Percentiles rank a stretch among this genome's conserved stretches.
These are phyloP conservation scores for Melanostoma scalare DNA, from an alignment of 2,888 invertebrate genomes.

Conservation along the genomic window DNA sequence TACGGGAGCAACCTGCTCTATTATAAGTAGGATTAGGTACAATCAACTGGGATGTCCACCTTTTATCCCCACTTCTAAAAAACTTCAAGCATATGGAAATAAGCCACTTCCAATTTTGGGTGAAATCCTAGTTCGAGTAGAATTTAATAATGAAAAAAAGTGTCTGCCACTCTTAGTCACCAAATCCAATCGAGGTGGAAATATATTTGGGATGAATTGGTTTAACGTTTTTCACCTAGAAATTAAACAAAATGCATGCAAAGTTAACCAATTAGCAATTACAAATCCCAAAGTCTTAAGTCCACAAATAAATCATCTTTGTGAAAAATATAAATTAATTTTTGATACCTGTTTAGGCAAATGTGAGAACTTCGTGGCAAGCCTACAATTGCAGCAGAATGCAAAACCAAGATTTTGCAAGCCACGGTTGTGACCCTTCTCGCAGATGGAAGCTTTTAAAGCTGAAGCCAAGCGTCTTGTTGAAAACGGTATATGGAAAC, in stretches of 20 bases:
- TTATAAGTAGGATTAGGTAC: constrained; percentile 30
- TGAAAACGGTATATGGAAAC: constrained; percentile 57
- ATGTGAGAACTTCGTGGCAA: constrained; percentile 51
- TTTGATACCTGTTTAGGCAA: constrained; percentile 42
- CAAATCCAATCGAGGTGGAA: not conserved
- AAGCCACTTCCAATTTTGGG: not conserved
- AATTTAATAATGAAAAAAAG: constrained; percentile 7
- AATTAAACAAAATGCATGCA: constrained; percentile 3
- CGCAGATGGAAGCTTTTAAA: constrained; percentile 61
- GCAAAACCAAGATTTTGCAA: constrained; percentile 67
- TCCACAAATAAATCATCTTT: constrained; percentile 18
- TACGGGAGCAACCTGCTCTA: constrained; percentile 28
- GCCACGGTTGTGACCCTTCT: constrained; percentile 74
- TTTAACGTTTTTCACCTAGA: constrained; percentile 7
- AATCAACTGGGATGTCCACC: constrained; percentile 36
- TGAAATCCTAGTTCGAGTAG: not conserved
- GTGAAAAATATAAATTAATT: constrained; percentile 23
- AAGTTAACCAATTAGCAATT: constrained; percentile 18
- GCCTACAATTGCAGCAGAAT: constrained; percentile 68
- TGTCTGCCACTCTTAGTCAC: constrained; percentile 3
- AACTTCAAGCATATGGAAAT: constrained; percentile 19
- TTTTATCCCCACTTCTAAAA: constrained; percentile 36
- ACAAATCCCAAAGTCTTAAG: not conserved
- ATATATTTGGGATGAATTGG: constrained; percentile 14
- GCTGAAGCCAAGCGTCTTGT: constrained; percentile 69